Base-by-base conservation (phyloP, 1,140 invertebrate species). In the Cotesia vestalis region DNA sequence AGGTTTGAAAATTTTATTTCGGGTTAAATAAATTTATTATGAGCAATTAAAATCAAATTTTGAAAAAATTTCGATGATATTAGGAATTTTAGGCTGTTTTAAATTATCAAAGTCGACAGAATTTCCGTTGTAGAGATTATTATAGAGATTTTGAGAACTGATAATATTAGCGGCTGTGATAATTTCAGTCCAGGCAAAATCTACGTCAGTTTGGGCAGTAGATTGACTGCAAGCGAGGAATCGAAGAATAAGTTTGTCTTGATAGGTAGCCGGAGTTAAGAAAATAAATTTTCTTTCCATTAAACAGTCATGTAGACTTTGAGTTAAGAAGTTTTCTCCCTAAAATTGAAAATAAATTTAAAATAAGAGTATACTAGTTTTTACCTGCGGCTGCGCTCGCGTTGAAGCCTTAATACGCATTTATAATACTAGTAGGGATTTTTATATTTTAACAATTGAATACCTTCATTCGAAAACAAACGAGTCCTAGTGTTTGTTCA, bases 391-490 rank as follows among this genome's bases (percentile, higher is more conserved):
- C 17, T 17, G 0, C 17, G 17, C 17, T 17, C 17, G 17, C 17
- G 9, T 55, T n/a, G n/a, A n/a, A n/a, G n/a, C n/a, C n/a, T n/a
- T 38, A 17, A 57, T 12, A 71, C 20, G 59, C 40, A 1, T 61
- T 74, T 73, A 5, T 40, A 1, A 4, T 14, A 5, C 9, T 40
- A 40, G 38, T 40, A 40, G 2, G 5, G 5, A 5, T 46, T 46
- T 46, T 9, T 46, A 46, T 9, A 0, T 46, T 46, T 68, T 11
- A 71, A 51, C 12, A 66, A 57, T 8, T 35, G 2, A 46, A 63
- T 79, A 91, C 92, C 88, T 92, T 95, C 11, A 97, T 83, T 80
- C 94, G 89, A 79, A 98, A 98, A 76, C 95, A 97, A 6, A 98
- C 94, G 4, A 99, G 84, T 0, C 94, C 96, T 88, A 98, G 89